phyloP scores from a whole-genome alignment of 1,140 invertebrate genomes.

The Idris sp. region DNA sequence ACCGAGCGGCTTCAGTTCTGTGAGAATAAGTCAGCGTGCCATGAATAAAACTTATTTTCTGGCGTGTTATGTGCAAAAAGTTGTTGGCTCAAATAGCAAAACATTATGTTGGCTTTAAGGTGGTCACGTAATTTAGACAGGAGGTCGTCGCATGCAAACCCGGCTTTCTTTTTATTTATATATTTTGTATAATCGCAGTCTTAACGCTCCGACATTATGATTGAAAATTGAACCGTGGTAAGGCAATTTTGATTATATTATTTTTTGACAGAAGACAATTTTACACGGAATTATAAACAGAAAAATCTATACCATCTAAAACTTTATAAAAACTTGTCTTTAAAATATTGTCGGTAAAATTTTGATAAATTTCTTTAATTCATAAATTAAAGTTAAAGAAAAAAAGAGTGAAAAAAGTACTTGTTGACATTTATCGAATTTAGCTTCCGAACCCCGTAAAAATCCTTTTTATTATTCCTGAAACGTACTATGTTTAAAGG shows the following conservation, averaged over 20 bases:
- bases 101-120: conserved; percentile 58
- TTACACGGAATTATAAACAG: neutral
- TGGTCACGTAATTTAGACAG: conserved; percentile 44
- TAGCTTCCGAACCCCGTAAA: too few relatives aligned
- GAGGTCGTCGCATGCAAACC: conserved; percentile 9
- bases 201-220: conserved; percentile 36
- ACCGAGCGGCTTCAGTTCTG: conserved; percentile 18
- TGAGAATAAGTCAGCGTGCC: conserved; percentile 53
- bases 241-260: conserved; percentile 13
- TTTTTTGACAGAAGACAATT: conserved; percentile 1
- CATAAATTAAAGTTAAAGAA: too few relatives aligned
- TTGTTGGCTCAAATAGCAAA: conserved; percentile 47
- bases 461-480: conserved; percentile 24
- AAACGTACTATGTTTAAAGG: conserved; percentile 17
- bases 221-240: conserved; percentile 22
- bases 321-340: neutral
- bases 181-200: conserved; percentile 27
- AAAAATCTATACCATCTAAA: conserved; percentile 9
- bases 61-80: conserved; percentile 41
- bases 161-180: conserved; percentile 21
- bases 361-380: too few relatives aligned
- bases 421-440: too few relatives aligned
- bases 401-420: too few relatives aligned
- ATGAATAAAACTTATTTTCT: conserved; percentile 63
- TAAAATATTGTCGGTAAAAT: too few relatives aligned